A percentile compares a stretch with the other conserved stretches of the same genome.
These are phyloP conservation scores for Typhlichthys subterraneus DNA, from an alignment of 2,797 vertebrate genomes.

Conservation along the genomic window DNA sequence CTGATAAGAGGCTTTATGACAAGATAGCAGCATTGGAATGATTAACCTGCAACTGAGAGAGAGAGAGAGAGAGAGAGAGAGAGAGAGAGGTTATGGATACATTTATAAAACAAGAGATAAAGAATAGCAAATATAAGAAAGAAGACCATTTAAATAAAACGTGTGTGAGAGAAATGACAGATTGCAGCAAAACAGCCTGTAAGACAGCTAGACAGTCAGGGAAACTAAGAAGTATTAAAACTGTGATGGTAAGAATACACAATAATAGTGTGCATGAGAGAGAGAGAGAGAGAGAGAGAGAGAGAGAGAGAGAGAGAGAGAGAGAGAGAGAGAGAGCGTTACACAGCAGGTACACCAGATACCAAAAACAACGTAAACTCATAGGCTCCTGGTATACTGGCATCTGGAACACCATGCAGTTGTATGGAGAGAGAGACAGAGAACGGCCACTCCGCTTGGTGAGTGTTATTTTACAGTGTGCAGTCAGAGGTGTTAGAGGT, in stretches of 20 bases:
- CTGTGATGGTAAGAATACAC: neutral
- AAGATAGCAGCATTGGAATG: constrained; percentile 89
- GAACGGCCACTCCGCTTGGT: neutral
- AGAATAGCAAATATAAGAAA: neutral
- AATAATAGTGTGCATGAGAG: neutral
- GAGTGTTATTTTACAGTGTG: constrained; percentile 42
- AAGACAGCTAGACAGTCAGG: neutral
- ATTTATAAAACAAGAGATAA: constrained; percentile 3
- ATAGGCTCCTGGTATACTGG: no score
- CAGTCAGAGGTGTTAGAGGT: constrained; percentile 70
- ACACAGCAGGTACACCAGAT: constrained; percentile 46
- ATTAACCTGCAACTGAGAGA: constrained; percentile 84
- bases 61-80: constrained; percentile 53
- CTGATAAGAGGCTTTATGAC: constrained; percentile 90
- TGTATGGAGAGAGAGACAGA: neutral
- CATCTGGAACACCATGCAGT: no score
- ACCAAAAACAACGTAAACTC: no score
- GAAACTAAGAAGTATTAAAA: neutral
- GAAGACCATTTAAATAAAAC: constrained; percentile 5
- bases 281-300: constrained; percentile 3
- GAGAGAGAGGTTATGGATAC: constrained; percentile 1
- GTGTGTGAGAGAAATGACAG: neutral
- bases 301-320: neutral
- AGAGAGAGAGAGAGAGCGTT: constrained; percentile 40
- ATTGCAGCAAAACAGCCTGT: no score